A percentile compares a stretch with the other conserved stretches of the same genome.
Evolutionary conservation across 2,888 invertebrate genomes (phyloP).

Genomic region (Spodoptera littoralis): DNA sequence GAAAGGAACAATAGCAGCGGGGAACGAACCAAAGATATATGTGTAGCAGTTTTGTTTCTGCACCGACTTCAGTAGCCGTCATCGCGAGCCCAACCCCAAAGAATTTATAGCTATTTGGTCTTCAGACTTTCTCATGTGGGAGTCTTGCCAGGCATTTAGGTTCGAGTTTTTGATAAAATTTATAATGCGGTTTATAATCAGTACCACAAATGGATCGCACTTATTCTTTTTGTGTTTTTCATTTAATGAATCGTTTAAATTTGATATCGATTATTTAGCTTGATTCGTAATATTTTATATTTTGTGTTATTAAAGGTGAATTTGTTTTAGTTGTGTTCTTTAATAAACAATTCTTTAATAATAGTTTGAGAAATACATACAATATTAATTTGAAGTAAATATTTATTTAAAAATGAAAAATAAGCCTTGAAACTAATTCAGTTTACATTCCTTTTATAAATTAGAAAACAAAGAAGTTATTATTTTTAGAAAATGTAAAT

Average conservation of each 20-base stretch:
- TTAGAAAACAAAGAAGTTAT: conserved; percentile 10
- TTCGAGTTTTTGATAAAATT: conserved; percentile 41
- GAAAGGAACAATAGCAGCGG: conserved; percentile 67
- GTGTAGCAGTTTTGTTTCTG: conserved; percentile 82
- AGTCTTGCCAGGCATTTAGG: conserved; percentile 51
- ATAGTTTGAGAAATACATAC: too few relatives aligned
- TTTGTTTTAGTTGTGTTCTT: too few relatives aligned
- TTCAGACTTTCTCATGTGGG: conserved; percentile 60
- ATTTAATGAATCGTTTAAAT: too few relatives aligned
- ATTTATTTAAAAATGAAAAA: too few relatives aligned
- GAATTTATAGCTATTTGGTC: conserved; percentile 85
- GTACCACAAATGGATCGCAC: conserved; percentile 19
- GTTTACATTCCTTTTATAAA: conserved; percentile 15
- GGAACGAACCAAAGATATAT: conserved; percentile 82
- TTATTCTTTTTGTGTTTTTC: too few relatives aligned
- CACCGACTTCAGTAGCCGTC: conserved; percentile 82
- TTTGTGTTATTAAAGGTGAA: too few relatives aligned
- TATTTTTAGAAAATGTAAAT: conserved; percentile 29
- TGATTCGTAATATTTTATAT: too few relatives aligned
- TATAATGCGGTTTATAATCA: conserved; percentile 8
- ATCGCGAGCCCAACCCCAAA: conserved; percentile 75
- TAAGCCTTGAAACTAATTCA: too few relatives aligned
- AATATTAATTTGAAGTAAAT: too few relatives aligned
- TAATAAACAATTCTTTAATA: too few relatives aligned
- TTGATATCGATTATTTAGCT: too few relatives aligned